Evolutionary conservation across 1,140 invertebrate genomes (phyloP).

Genomic region (Octopus bimaculoides): DNA sequence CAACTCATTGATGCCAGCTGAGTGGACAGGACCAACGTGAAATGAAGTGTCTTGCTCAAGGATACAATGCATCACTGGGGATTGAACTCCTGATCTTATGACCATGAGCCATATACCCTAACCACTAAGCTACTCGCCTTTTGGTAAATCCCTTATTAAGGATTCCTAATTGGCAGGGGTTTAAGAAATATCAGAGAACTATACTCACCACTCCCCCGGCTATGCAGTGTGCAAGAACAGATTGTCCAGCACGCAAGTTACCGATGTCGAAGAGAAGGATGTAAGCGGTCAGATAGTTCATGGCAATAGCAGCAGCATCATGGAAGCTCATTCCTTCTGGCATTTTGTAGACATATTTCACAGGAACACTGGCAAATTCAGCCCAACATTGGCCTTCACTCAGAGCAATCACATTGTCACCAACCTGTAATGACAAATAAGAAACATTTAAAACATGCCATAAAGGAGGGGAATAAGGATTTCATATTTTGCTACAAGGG

Average conservation of each 20-base stretch:
- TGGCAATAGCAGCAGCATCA: conserved; percentile 79
- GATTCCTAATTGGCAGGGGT: no score
- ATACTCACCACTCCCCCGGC: conserved; percentile 84
- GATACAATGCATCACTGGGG: no score
- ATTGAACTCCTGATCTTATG: no score
- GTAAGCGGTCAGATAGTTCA: conserved; percentile 84
- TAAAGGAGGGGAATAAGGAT: no score
- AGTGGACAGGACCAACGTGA: no score
- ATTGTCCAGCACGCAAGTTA: conserved; percentile 74
- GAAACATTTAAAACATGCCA: no score
- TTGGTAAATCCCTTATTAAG: no score
- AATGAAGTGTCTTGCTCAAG: no score
- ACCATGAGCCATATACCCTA: no score
- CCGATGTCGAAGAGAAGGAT: conserved; percentile 82
- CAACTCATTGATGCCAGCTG: no score
- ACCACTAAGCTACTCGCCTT: no score
- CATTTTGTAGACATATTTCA: conserved; percentile 75
- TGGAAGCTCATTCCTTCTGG: conserved; percentile 74
- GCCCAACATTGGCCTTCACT: conserved; percentile 83
- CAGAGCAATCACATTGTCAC: conserved; percentile 80
- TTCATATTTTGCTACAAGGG: no score
- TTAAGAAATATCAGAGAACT: neutral
- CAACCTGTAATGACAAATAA: conserved; percentile 64
- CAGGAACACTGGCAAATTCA: conserved; percentile 75
- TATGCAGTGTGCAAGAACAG: conserved; percentile 78